Conservation (phyloP, 2,113 vertebrate species). For the Nycticorax nycticorax region DNA sequence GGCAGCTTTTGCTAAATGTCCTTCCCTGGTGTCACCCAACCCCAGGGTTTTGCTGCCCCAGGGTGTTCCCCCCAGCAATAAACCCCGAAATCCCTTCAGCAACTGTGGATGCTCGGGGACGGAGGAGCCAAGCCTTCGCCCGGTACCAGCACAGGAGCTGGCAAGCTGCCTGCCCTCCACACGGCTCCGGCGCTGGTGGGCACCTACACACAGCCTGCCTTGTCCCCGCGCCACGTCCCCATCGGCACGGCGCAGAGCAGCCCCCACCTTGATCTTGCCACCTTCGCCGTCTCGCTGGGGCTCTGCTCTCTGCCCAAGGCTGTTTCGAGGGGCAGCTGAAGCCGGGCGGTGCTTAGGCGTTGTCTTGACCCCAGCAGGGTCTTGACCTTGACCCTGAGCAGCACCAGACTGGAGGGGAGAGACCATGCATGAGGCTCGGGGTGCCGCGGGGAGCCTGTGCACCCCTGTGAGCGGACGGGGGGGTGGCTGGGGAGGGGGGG, state of each 20-base stretch:
- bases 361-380: too few relatives aligned
- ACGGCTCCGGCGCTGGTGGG: not conserved
- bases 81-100: not conserved
- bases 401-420: not conserved
- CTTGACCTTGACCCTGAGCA: not conserved
- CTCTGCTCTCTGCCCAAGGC: not conserved
- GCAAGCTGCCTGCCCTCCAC: not conserved
- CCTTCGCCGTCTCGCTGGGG: accelerated
- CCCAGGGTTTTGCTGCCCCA: not conserved
- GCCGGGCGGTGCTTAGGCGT: not conserved
- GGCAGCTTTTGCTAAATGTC: not conserved
- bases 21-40: not conserved
- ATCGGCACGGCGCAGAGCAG: accelerated
- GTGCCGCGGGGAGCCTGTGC: accelerated
- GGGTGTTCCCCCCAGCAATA: too few relatives aligned
- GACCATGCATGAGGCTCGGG: accelerated
- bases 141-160: not conserved
- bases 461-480: accelerated
- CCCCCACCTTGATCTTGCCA: not conserved
- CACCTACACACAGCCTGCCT: not conserved
- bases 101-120: accelerated
- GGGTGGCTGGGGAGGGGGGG: accelerated
- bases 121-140: not conserved
- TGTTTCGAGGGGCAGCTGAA: accelerated
- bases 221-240: not conserved